Percentiles rank a stretch among this genome's conserved stretches.
Conservation (phyloP, 1,140 invertebrate species). For the Musca domestica region DNA sequence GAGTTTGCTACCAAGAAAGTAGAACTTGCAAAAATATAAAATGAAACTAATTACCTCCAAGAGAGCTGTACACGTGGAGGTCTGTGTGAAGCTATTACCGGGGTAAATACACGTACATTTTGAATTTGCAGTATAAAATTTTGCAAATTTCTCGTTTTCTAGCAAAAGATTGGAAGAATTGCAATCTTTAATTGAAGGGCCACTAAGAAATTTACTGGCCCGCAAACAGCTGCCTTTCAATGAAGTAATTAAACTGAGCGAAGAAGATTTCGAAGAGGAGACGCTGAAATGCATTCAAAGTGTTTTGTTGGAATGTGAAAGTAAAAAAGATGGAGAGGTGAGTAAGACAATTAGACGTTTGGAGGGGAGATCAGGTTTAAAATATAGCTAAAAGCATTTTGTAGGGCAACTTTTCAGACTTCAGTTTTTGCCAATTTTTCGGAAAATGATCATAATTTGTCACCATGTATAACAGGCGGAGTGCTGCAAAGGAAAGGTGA, state of each 20-base stretch:
- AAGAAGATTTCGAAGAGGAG: background rate
- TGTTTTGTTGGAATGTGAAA: conserved; percentile 38
- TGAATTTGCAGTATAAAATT: background rate
- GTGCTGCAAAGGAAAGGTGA: background rate
- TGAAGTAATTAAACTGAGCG: conserved; percentile 8
- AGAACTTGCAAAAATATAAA: background rate
- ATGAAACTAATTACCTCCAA: conserved; percentile 40
- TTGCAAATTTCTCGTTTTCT: background rate
- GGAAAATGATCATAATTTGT: background rate
- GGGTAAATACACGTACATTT: conserved; percentile 31
- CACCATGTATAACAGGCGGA: background rate
- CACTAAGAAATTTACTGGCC: conserved; percentile 10
- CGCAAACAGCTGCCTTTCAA: conserved; percentile 15
- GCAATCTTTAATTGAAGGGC: conserved; percentile 22
- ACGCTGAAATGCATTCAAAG: conserved; percentile 28
- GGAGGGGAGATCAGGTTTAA: background rate
- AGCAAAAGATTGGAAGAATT: conserved; percentile 29
- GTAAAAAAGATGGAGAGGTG: conserved; percentile 12
- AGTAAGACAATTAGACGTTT: background rate
- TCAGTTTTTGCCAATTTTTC: background rate
- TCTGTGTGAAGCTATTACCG: conserved; percentile 31
- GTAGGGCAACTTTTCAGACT: background rate
- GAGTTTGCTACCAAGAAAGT: too few relatives aligned
- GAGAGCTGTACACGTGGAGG: conserved; percentile 40
- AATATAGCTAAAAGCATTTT: background rate